Base-by-base conservation (phyloP, 2,888 invertebrate species). In the Acleris literana region DNA sequence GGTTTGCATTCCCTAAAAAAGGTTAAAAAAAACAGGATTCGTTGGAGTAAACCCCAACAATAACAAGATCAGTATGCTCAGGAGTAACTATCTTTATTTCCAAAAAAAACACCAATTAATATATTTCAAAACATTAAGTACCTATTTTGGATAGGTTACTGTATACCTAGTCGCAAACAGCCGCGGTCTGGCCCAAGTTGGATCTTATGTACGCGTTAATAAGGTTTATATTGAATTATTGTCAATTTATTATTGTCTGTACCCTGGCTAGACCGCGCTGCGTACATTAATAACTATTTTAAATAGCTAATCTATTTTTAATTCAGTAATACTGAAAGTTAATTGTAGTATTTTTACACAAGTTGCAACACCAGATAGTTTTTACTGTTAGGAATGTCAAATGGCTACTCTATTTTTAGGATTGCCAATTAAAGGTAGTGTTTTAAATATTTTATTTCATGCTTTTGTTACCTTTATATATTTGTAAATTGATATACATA, bases 81-180 rank as follows among this genome's bases (percentile, higher is more conserved):
- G 90, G 88, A 91, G 82, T 90, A 88, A 88, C 88, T 91, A 90
- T 87, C 81, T 92, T 91, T 92, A 90, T 91, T 92, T 86, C 75
- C 82, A 86, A 88, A 87, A 84, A 89, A 90, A 87, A 79, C 90
- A 90, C 87, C 88, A 89, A 90, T 87, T 86, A 85, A 87, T 89
- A 90, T 85, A 87, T 82, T 85, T 85, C 84, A 84, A 85, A 86
- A 89, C 84, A 83, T 88, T 87, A 83, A 83, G 80, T 80, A 39
- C 39, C 39, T 39, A 77, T 80, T 82, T 83, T 72, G 76, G 78
- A 80, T 85, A 82, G 76, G 71, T 82, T 85, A 84, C 74, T 81
- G 82, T 84, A 84, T 80, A 84, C 70, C 75, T 83, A 82, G 76
- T 69, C 69, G 72, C 73, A 76, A 76, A 79, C 75, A 78, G 73